Conservation (phyloP, 2,888 invertebrate species). For the Pollenia labialis region DNA sequence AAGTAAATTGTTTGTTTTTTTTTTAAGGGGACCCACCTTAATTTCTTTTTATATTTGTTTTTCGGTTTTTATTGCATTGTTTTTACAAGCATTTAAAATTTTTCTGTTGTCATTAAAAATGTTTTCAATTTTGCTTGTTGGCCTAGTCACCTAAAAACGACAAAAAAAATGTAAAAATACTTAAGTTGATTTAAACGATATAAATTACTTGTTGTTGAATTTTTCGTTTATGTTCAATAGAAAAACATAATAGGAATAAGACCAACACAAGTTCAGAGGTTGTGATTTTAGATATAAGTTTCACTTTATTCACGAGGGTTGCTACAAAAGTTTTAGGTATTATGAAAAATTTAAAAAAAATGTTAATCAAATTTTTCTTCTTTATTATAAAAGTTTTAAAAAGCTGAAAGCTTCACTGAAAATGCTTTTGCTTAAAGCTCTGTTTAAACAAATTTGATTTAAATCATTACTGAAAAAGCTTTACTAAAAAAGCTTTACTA, state of each 20-base stretch:
- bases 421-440: no score
- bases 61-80: not conserved
- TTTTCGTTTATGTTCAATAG: not conserved
- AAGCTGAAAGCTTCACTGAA: no score
- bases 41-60: conserved; percentile 12
- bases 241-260: not conserved
- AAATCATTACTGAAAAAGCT: no score
- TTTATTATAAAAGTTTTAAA: no score
- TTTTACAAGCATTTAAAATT: conserved; percentile 19
- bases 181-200: conserved; percentile 40
- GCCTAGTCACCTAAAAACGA: conserved; percentile 59
- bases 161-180: conserved; percentile 18
- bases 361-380: not conserved
- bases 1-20: conserved; percentile 15
- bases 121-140: conserved; percentile 20
- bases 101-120: conserved; percentile 10
- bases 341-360: no score
- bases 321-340: not conserved
- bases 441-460: no score
- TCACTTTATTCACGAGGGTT: conserved; percentile 19
- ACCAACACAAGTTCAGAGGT: conserved; percentile 32
- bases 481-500: no score
- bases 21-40: conserved; percentile 29
- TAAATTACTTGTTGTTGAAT: conserved; percentile 9
- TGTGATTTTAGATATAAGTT: conserved; percentile 13